Base-by-base conservation (phyloP, 2,113 vertebrate genomes). In the Cepphus grylle region DNA sequence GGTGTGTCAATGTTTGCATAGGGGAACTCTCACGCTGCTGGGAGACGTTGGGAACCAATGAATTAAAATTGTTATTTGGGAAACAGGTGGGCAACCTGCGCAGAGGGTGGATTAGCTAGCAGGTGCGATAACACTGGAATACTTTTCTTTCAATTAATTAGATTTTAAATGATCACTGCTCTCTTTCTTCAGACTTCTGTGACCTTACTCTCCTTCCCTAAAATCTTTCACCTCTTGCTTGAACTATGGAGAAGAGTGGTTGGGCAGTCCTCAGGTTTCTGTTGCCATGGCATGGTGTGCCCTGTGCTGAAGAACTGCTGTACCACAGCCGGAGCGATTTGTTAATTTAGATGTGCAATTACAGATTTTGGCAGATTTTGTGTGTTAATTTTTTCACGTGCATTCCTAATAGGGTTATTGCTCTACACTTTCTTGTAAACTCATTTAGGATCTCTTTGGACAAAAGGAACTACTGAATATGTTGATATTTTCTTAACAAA, bases 281-380 rank as follows among this genome's bases (percentile, higher is more conserved):
- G 1, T 40, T 36, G 34, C 50, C 15, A 8, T 8, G 38, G 11
- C 34, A 5, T 5, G 40, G 27, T 22, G 30, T 25, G 40, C 21
- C 10, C 12, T 21, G 12, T 29, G 14, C 61, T 73, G 29, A 36
- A 50, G 12, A 61, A 20, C 49, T 65, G 1, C 20, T 22, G 42
- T 58, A 7, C 11, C 26, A 1, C 56, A 32, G 74, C 26, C 2
- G 1, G 52, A 26, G 52, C 0, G 3, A 15, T 63, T 34, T 49
- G 32, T 49, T 22, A 14, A 17, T 61, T 34, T 8, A 47, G n/a
- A 36, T 0, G 0, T 17, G 50, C 26, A 58, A 4, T 36, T 30
- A 17, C 0, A 32, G 32, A 47, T 30, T 52, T 71, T 66, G 42
- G 65, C 30, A 30, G 17, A 38, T 40, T 69, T 53, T 43, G 19